phyloP scores from a whole-genome alignment of 1,140 invertebrate genomes.

The Pygmarrhopalites habei region DNA sequence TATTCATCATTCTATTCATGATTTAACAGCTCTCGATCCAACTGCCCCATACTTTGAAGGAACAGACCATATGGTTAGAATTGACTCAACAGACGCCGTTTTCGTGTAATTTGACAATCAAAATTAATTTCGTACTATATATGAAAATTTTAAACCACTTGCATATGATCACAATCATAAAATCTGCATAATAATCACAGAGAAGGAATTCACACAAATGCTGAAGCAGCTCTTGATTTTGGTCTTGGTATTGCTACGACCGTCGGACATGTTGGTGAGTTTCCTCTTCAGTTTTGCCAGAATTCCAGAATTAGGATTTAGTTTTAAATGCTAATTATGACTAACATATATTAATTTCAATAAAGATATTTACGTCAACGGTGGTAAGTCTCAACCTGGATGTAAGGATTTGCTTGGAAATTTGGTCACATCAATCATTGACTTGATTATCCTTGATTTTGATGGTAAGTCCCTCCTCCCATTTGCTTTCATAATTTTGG shows the following conservation, averaged over 20 bases:
- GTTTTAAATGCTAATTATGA: too few species aligned
- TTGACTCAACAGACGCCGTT: constrained; percentile 47
- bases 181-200: too few species aligned
- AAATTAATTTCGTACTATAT: too few species aligned
- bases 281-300: too few species aligned
- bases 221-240: background rate
- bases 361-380: constrained; percentile 13
- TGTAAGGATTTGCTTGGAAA: constrained; percentile 42
- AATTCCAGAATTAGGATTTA: too few species aligned
- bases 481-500: too few species aligned
- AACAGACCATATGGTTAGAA: constrained; percentile 44
- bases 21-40: constrained; percentile 46
- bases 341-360: too few species aligned
- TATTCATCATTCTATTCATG: constrained; percentile 19
- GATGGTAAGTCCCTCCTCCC: background rate
- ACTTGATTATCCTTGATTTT: constrained; percentile 13
- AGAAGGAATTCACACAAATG: constrained; percentile 49
- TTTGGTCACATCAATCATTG: constrained; percentile 48
- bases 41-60: constrained; percentile 51
- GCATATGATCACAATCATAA: too few species aligned
- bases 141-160: too few species aligned
- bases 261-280: constrained; percentile 7
- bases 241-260: constrained; percentile 15
- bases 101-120: too few species aligned
- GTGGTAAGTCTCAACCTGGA: constrained; percentile 2